These are phyloP conservation scores for Lasioglossum pauxillum DNA, from an alignment of 2,888 invertebrate species.

Conservation along the genomic window DNA sequence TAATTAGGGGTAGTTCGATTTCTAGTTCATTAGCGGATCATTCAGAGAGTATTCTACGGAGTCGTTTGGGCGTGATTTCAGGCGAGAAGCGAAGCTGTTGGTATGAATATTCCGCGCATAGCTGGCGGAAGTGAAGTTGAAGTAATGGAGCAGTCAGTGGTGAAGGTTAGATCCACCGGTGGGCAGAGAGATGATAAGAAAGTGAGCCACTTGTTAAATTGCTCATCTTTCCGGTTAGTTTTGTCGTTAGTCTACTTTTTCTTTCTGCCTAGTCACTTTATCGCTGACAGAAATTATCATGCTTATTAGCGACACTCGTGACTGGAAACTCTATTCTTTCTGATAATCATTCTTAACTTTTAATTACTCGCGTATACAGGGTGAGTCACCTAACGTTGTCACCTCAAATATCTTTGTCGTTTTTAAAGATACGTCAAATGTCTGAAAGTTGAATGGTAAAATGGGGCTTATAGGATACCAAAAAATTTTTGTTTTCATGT, in stretches of 20 bases:
- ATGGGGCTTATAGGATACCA: too few relatives aligned
- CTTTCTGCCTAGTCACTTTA: conserved; percentile 5
- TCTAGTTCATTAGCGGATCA: background rate
- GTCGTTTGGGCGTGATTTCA: background rate
- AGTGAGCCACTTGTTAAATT: conserved; percentile 43
- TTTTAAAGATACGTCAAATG: too few relatives aligned
- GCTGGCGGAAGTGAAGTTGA: conserved; percentile 55
- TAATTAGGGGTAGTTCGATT: background rate
- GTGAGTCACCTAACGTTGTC: too few relatives aligned
- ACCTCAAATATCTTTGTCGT: too few relatives aligned
- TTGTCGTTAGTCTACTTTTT: conserved; percentile 31
- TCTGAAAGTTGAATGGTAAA: too few relatives aligned
- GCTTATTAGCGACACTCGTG: background rate
- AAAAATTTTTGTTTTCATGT: too few relatives aligned
- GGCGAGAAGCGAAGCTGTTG: background rate
- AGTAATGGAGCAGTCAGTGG: conserved; percentile 61
- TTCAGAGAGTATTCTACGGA: background rate
- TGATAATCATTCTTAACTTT: background rate
- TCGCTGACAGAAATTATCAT: background rate
- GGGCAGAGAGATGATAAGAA: conserved; percentile 51
- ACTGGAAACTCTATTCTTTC: background rate
- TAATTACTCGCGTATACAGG: too few relatives aligned
- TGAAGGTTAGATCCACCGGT: conserved; percentile 51
- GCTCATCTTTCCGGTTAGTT: conserved; percentile 33
- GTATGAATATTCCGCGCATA: conserved; percentile 42